phyloP scores from a whole-genome alignment of 2,113 vertebrate genomes.

The Scolopax mira region DNA sequence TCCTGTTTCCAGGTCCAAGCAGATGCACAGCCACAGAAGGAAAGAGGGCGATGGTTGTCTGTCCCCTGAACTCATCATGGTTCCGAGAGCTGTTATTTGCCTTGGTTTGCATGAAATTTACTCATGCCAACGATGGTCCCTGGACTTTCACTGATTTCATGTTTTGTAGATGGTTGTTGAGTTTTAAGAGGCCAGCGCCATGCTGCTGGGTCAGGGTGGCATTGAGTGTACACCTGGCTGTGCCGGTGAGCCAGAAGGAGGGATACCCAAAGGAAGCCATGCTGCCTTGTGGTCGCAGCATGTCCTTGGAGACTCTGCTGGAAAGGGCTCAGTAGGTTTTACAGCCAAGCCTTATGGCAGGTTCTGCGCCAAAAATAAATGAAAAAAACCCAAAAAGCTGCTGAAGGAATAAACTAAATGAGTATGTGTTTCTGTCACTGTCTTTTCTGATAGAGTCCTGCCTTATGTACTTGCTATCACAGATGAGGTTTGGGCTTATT shows the following conservation, averaged over 20 bases:
- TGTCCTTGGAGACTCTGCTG: neutral
- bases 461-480: neutral
- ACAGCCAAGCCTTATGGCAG: neutral
- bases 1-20: neutral
- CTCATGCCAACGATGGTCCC: neutral
- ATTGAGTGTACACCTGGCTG: neutral
- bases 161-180: neutral
- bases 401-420: neutral
- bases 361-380: neutral
- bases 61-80: neutral
- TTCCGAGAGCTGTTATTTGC: neutral
- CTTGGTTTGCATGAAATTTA: neutral
- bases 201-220: neutral
- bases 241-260: neutral
- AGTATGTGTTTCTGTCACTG: neutral
- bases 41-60: neutral
- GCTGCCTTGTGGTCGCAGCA: neutral
- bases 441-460: neutral
- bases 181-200: neutral
- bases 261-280: neutral
- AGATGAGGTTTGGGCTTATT: neutral
- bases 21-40: neutral
- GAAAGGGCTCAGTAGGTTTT: neutral
- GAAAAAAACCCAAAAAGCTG: neutral
- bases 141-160: neutral